Conservation (phyloP, 1,140 invertebrate species). For the Pogonus chalceus region DNA sequence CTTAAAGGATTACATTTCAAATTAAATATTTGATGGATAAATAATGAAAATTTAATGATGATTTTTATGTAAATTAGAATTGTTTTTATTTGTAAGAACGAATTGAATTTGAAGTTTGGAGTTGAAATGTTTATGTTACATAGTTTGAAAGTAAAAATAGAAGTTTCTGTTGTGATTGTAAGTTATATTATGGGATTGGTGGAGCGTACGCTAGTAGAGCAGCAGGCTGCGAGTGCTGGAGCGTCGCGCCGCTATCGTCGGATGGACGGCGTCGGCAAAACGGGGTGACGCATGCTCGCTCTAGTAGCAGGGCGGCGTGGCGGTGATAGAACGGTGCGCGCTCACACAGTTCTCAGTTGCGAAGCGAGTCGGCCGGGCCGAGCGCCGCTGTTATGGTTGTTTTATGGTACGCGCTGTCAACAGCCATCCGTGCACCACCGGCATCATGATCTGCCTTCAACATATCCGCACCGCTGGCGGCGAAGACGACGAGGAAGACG, state of each 20-base stretch:
- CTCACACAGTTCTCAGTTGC: slow-evolving; percentile 6
- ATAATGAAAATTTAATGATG: no score
- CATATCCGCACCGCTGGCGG: not conserved
- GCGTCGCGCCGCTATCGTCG: not conserved
- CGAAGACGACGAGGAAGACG: slow-evolving; percentile 5
- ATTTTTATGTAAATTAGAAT: no score
- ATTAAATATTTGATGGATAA: no score
- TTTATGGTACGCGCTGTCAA: not conserved
- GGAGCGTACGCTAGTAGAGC: not conserved
- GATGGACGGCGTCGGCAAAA: not conserved
- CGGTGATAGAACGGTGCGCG: not conserved
- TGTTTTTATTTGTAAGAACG: no score
- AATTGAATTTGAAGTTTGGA: no score
- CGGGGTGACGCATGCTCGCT: slow-evolving; percentile 4
- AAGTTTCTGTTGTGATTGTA: no score
- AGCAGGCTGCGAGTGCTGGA: not conserved
- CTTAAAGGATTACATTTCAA: no score
- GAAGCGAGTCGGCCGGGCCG: slow-evolving; percentile 4
- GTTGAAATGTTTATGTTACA: no score
- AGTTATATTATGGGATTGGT: not conserved
- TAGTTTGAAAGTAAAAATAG: no score
- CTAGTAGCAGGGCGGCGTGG: no score
- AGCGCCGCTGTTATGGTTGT: slow-evolving; percentile 4
- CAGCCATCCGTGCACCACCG: not conserved
- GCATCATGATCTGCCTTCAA: not conserved